Percentiles rank a stretch among this genome's conserved stretches.
phyloP scores from a whole-genome alignment of 1,140 invertebrate species.

The Cydia amplana region DNA sequence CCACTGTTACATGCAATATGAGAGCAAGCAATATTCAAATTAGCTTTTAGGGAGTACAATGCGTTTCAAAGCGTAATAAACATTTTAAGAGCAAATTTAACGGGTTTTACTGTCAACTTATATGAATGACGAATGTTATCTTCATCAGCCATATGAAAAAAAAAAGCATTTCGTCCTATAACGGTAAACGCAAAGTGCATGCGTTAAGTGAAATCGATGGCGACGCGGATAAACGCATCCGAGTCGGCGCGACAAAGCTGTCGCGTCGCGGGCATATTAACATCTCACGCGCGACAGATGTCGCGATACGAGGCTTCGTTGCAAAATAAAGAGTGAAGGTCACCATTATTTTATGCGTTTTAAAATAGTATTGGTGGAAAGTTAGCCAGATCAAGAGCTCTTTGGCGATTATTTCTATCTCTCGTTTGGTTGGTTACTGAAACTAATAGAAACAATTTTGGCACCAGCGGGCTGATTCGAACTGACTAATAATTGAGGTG shows the following conservation, averaged over 20 bases:
- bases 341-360: not conserved
- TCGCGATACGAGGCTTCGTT: slow-evolving; percentile 42
- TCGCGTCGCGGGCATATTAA: slow-evolving; percentile 47
- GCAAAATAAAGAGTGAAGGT: not conserved
- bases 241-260: slow-evolving; percentile 45
- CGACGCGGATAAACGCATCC: slow-evolving; percentile 38
- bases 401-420: too few relatives aligned
- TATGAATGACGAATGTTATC: not conserved
- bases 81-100: not conserved
- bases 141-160: not conserved
- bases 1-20: too few relatives aligned
- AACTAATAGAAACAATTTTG: too few relatives aligned
- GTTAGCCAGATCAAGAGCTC: not conserved
- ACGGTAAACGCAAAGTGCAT: slow-evolving; percentile 36
- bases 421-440: too few relatives aligned
- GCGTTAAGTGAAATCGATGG: slow-evolving; percentile 47
- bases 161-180: not conserved
- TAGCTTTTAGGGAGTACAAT: not conserved
- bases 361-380: not conserved
- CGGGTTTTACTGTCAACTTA: not conserved
- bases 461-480: too few relatives aligned
- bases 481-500: too few relatives aligned
- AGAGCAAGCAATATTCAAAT: not conserved
- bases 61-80: too few relatives aligned
- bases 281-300: slow-evolving; percentile 50